Conservation (phyloP, 2,113 vertebrate species). For the Tauraco erythrolophus region DNA sequence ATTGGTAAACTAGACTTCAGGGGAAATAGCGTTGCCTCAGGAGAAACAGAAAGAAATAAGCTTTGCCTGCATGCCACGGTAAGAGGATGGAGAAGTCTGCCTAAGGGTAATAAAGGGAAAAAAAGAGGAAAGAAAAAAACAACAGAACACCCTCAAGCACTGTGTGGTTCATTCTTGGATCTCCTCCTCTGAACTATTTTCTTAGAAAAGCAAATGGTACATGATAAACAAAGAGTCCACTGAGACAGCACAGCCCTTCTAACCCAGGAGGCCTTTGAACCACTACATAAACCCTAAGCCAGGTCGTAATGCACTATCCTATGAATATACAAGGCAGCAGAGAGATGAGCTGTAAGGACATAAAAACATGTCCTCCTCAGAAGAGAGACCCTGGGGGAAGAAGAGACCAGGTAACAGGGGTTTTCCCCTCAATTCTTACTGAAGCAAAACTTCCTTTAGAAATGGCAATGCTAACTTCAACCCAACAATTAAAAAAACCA, state of each 20-base stretch:
- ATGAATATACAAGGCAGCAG: neutral
- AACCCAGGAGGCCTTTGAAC: neutral
- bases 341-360: neutral
- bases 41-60: conserved; percentile 21
- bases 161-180: neutral
- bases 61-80: neutral
- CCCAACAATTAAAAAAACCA: no score
- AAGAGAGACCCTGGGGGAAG: neutral
- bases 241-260: neutral
- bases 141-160: neutral
- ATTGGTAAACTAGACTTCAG: neutral
- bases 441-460: neutral
- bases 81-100: neutral
- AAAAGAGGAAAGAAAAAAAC: neutral
- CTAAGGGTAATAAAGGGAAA: neutral
- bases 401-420: neutral
- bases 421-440: neutral
- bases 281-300: neutral
- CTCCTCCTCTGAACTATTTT: neutral
- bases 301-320: neutral
- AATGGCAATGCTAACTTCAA: neutral
- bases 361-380: neutral
- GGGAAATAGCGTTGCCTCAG: neutral
- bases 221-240: neutral
- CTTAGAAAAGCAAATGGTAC: neutral